A percentile compares a stretch with the other conserved stretches of the same genome.
phyloP scores from a whole-genome alignment of 2,113 vertebrate genomes.

The Tetrao urogallus region DNA sequence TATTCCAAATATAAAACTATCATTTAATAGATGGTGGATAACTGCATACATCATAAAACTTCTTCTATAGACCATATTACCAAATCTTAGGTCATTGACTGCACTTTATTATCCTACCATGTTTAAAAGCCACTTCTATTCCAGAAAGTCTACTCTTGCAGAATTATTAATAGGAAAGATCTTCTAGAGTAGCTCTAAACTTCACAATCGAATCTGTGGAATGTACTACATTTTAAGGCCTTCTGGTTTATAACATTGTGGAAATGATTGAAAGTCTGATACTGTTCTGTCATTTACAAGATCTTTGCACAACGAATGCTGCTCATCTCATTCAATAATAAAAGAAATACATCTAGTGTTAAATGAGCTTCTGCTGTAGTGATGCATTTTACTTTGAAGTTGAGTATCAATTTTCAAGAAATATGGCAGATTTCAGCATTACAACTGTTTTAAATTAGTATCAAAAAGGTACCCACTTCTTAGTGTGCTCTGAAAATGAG shows the following conservation, averaged over 20 bases:
- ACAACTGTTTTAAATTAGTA: not conserved
- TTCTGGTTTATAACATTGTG: not conserved
- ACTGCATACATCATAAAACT: not conserved
- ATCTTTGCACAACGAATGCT: not conserved
- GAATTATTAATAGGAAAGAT: not conserved
- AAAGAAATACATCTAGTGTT: not conserved
- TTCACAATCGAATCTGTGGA: not conserved
- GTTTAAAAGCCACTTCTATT: not conserved
- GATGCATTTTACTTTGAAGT: not conserved
- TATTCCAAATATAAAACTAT: not conserved
- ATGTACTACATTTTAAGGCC: not conserved
- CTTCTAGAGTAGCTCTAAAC: not conserved
- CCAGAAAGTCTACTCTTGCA: not conserved
- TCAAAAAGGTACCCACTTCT: not conserved
- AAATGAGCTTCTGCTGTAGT: not conserved
- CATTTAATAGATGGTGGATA: not conserved
- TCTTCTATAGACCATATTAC: not conserved
- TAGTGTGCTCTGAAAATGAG: not conserved
- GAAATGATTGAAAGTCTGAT: not conserved
- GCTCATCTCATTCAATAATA: not conserved
- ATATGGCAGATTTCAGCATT: not conserved
- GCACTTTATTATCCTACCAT: not conserved
- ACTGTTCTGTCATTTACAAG: not conserved
- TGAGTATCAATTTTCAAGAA: not conserved
- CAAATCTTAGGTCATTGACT: not conserved